Percentiles rank a stretch among this genome's conserved stretches.
Conservation (phyloP, 2,113 vertebrate species). For the Bombycilla garrulus region DNA sequence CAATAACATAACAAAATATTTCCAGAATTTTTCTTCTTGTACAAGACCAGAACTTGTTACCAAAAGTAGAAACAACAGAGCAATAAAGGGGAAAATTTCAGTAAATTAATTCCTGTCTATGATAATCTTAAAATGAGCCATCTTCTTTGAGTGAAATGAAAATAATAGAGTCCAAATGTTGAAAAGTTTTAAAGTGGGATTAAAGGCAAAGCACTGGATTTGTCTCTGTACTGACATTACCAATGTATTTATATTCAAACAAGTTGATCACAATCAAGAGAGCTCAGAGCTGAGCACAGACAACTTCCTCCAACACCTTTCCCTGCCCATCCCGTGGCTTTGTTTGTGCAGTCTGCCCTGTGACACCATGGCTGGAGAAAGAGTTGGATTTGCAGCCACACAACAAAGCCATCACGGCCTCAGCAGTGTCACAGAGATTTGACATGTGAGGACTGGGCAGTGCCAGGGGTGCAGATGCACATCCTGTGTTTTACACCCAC, state of each 20-base stretch:
- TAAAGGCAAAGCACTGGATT: neutral
- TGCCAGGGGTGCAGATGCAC: neutral
- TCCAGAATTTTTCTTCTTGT: neutral
- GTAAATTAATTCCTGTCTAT: neutral
- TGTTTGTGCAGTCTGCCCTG: neutral
- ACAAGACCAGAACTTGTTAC: neutral
- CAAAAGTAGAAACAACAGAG: neutral
- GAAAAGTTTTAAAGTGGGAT: neutral
- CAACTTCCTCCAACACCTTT: neutral
- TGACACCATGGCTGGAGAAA: neutral
- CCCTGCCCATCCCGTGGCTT: neutral
- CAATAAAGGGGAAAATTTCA: neutral
- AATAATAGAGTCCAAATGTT: neutral
- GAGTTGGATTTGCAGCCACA: neutral
- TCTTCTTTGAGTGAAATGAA: neutral
- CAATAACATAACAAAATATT: neutral
- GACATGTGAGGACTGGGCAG: fast-evolving
- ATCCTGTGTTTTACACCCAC: neutral
- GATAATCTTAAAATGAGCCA: neutral
- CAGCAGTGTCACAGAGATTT: neutral
- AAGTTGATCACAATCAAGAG: neutral
- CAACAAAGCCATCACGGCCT: neutral
- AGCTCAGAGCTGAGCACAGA: neutral
- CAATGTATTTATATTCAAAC: neutral
- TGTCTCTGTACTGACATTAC: neutral